Evolutionary conservation across 1,140 invertebrate genomes (phyloP).

Genomic region (Cydia strobilella): DNA sequence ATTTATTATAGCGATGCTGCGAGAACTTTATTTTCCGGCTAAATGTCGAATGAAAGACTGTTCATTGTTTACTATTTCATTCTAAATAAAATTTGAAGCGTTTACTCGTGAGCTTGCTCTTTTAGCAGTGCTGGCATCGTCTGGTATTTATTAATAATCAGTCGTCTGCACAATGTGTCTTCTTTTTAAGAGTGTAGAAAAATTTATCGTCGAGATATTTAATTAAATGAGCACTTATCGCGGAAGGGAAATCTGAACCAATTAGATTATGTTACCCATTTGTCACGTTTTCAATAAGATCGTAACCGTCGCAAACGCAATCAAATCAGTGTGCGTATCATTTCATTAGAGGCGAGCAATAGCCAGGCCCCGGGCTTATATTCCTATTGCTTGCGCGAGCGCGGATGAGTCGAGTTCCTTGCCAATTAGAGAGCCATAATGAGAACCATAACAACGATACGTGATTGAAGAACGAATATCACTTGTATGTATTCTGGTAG

Average conservation of each 20-base stretch:
- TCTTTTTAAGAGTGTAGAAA: too few species aligned
- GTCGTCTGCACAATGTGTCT: too few species aligned
- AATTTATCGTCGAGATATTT: too few species aligned
- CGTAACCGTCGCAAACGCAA: constrained; percentile 35
- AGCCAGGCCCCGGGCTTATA: constrained; percentile 38
- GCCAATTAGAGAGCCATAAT: not conserved
- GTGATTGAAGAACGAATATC: too few species aligned
- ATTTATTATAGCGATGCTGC: constrained; percentile 15
- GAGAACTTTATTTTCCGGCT: not conserved
- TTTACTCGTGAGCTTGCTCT: too few species aligned
- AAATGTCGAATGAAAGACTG: not conserved
- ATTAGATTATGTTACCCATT: constrained; percentile 4
- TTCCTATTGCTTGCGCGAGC: constrained; percentile 20
- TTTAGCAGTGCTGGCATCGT: too few species aligned
- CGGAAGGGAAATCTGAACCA: not conserved
- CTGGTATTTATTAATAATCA: too few species aligned
- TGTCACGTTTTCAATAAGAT: constrained; percentile 20
- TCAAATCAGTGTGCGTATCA: constrained; percentile 55
- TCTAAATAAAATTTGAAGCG: too few species aligned
- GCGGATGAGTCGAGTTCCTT: not conserved
- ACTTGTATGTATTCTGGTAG: too few species aligned
- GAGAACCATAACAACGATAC: too few species aligned
- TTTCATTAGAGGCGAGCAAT: constrained; percentile 56
- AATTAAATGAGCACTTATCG: not conserved
- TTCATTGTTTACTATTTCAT: not conserved